phyloP scores from a whole-genome alignment of 2,888 invertebrate genomes.

The Drosophila pseudotakahashii region DNA sequence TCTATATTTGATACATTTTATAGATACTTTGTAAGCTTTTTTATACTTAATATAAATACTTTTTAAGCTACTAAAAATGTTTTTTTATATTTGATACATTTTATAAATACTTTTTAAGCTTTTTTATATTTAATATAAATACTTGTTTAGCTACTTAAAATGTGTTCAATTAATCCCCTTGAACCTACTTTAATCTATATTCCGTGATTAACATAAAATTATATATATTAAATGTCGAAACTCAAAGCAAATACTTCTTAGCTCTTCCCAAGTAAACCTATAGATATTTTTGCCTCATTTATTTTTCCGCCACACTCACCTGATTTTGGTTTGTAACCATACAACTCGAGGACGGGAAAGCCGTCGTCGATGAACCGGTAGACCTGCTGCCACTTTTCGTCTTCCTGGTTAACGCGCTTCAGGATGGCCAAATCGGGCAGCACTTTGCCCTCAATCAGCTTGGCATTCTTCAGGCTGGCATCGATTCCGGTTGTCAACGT shows the following conservation, averaged over 20 bases:
- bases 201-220: no score
- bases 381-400: constrained; percentile 83
- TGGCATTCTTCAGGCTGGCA: constrained; percentile 82
- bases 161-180: no score
- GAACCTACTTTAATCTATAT: no score
- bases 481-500: constrained; percentile 73
- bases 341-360: constrained; percentile 82
- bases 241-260: no score
- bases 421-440: constrained; percentile 80
- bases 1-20: no score
- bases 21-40: no score
- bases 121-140: neutral
- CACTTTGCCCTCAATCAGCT: constrained; percentile 82
- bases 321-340: constrained; percentile 82
- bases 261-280: no score
- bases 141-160: neutral
- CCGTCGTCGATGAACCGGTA: constrained; percentile 83
- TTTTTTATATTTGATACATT: no score
- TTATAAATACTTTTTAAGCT: no score
- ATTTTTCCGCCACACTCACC: constrained; percentile 68
- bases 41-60: neutral
- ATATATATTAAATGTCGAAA: no score
- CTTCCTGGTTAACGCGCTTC: constrained; percentile 67
- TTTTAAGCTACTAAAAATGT: neutral
- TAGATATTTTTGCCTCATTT: no score